Base-by-base conservation (phyloP, 1,140 invertebrate genomes). In the Temnothorax longispinosus region DNA sequence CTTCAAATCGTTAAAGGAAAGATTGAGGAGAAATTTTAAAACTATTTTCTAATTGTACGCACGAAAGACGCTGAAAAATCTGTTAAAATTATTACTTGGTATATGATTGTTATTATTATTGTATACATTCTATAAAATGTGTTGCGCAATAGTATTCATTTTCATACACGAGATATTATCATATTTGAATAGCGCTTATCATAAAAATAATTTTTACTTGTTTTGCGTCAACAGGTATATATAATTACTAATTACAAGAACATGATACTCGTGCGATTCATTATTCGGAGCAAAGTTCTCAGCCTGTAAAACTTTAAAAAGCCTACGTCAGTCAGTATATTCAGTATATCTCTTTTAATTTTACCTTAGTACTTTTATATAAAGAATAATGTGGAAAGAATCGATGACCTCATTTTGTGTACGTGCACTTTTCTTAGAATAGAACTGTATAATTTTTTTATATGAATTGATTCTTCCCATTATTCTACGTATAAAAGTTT, bases 401-500 rank as follows among this genome's bases (percentile, higher is more conserved):
- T 72, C 69, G 69, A 72, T 72, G 69, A 72, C 44, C 69, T 50
- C 44, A 52, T 72, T 50, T 50, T 27, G 27, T 72, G 44, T 11
- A 72, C 47, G 13, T 21, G 21, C n/a, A 47, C 13, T 32, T 69
- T 69, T 47, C 41, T 21, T 58, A 27, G 38, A 75, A 58, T 44
- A 54, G 50, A 41, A 75, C 1, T 3, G 7, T 58, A 58, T 72
- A 58, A 41, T 10, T 60, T 75, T 75, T 44, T 27, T 58, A 44
- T 21, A 56, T 6, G 3, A 15, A 58, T 75, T 21, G 72, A 75
- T 75, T 58, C 7, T 75, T 74, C 2, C 13, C 35, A 3, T 56
- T 56, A 11, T 13, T 65, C 64, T 50, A 7, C 0, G 65, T 69
- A 50, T 27, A 50, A 32, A 47, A 27, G n/a, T 69, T 69, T 41